Conservation (phyloP, 1,140 invertebrate species). For the Oncopodura yosiiana region DNA sequence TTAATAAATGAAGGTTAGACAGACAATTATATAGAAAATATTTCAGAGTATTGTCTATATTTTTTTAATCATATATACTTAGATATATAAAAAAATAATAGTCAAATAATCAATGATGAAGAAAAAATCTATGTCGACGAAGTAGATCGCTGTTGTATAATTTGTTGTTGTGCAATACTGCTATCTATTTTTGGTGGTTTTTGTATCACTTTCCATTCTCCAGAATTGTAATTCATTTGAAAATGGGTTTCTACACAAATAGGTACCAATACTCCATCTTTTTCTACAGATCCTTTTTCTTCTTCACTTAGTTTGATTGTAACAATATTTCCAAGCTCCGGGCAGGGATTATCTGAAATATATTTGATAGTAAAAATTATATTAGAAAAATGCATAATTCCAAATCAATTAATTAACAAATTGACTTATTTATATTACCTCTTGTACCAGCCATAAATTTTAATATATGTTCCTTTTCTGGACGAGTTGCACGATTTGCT, state of each 20-base stretch:
- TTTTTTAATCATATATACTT: too few relatives aligned
- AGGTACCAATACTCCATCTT: slow-evolving; percentile 59
- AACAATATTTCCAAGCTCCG: slow-evolving; percentile 81
- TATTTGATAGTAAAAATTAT: neutral
- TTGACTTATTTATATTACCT: slow-evolving; percentile 46
- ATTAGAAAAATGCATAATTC: neutral
- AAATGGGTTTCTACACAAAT: slow-evolving; percentile 86
- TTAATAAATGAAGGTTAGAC: too few relatives aligned
- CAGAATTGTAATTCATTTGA: slow-evolving; percentile 93
- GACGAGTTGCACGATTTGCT: slow-evolving; percentile 87
- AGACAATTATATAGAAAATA: too few relatives aligned
- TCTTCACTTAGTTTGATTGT: slow-evolving; percentile 86
- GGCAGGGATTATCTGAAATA: slow-evolving; percentile 79
- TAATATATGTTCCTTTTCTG: slow-evolving; percentile 92
- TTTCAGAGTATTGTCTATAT: too few relatives aligned
- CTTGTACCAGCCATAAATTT: slow-evolving; percentile 95
- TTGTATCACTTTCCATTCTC: slow-evolving; percentile 85
- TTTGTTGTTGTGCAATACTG: too few relatives aligned
- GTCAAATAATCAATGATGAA: too few relatives aligned
- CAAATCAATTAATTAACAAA: neutral
- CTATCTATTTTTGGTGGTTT: slow-evolving; percentile 46
- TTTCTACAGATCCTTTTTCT: slow-evolving; percentile 65
- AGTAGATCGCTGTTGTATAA: too few relatives aligned
- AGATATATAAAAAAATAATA: too few relatives aligned
- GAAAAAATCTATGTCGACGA: too few relatives aligned